Evolutionary conservation across 1,140 invertebrate genomes (phyloP), one percentile per base, ranked within the genome.

Genomic region (Drosophila busckii): DNA sequence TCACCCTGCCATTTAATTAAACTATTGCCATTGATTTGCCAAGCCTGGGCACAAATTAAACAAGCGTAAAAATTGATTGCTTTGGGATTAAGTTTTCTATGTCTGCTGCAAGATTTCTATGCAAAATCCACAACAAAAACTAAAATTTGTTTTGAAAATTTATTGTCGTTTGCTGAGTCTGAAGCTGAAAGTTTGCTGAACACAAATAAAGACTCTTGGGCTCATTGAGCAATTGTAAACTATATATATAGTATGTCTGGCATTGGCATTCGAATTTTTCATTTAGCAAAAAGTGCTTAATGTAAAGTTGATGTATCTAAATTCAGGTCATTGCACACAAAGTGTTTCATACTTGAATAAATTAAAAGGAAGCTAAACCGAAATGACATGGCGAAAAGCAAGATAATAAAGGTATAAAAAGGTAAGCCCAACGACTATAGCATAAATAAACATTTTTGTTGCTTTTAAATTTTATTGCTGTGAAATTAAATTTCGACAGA

Each of bases 51-150:
- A 35, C 17, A 63, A 64, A 61, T 44, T 62, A 66, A 66, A 62
- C 58, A 62, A 44, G 50, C 58, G 63, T 62, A 49, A 62, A 66
- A 66, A 66, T 50, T 62, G 63, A 66, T 66, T 66, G 63, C 63
- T 45, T 29, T 40, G 31, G 56, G 48, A 25, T 19, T 4, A 37
- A 59, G n/a, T 59, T 59, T 59, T n/a, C n/a, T n/a, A n/a, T 8
- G 19, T 6, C 35, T 26, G 37, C 45, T 50, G 49, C 54, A 59
- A 53, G 16, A n/a, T 59, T 59, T 52, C 17, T n/a, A 34, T 32
- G 15, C 9, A 12, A 20, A 10, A 34, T n/a, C 7, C 10, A n/a
- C 26, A n/a, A 12, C 25, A 41, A 60, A 64, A 54, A n/a, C n/a
- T n/a, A 49, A 50, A 62, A 62, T 66, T 66, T 55, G 44, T 55